Base-by-base conservation (phyloP, 2,888 invertebrate genomes). In the Ditylenchus weischeri region DNA sequence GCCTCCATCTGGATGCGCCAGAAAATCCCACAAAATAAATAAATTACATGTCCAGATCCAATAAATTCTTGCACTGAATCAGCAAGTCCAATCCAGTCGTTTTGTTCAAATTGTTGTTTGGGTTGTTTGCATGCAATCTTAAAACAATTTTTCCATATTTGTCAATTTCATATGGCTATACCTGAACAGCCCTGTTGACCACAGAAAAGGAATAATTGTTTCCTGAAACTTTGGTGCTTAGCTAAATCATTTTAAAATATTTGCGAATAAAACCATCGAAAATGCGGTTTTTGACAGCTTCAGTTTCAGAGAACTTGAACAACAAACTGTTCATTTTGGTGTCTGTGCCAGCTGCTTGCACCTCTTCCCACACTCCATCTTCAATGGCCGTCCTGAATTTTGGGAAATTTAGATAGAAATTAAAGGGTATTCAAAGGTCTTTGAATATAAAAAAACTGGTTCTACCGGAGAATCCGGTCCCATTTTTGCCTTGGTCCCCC, bases 171-270 rank as follows among this genome's bases (percentile, higher is more conserved):
- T 4, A 29, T 29, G 2, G 29, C 5, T 2, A 4, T 38, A 77
- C 77, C 69, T 76, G 77, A 29, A 79, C 69, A 3, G 80, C 79
- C n/a, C 80, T 68, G 36, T 68, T 64, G 5, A 80, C 79, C 35
- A 79, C 73, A 35, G 78, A 78, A 64, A 79, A 80, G 0, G 79
- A 70, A 47, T 76, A 75, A 23, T 67, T 59, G 58, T 80, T 80
- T 8, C 75, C 76, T 62, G 76, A 73, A 65, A 54, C 4, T 23
- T 54, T 21, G n/a, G n/a, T 54, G 5, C 2, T 54, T 23, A 54
- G 2, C 13, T 13, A 23, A 54, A 54, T 7, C 11, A 11, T 13
- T 13, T 7, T 23, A 54, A 54, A 54, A 6, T 21, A 18, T 7
- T 50, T 21, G 21, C 3, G 21, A 50, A 18, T 6, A 4, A 21